These are phyloP conservation scores for Phoronis australis DNA, from an alignment of 2,888 invertebrate genomes.

Conservation along the genomic window DNA sequence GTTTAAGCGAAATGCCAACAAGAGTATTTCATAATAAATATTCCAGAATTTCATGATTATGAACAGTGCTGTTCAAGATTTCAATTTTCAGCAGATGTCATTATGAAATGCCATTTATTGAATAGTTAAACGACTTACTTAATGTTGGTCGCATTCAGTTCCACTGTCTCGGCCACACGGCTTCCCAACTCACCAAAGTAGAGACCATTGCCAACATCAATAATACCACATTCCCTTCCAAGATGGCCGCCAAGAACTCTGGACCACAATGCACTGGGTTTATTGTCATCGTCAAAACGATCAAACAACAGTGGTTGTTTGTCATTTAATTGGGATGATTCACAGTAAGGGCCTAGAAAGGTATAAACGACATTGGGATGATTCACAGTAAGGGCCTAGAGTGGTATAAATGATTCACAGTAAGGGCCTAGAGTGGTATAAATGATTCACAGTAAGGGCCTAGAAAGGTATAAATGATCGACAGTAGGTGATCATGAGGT, in stretches of 20 bases:
- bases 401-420: no score
- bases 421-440: no score
- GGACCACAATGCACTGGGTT: slow-evolving; percentile 41
- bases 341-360: slow-evolving; percentile 25
- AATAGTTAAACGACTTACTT: slow-evolving; percentile 23
- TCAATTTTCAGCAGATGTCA: no score
- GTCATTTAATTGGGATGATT: slow-evolving; percentile 20
- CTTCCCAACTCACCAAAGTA: slow-evolving; percentile 47
- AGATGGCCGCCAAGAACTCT: slow-evolving; percentile 42
- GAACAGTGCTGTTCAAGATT: no score
- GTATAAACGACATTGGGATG: no score
- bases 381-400: no score
- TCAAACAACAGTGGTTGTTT: no score
- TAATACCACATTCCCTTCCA: slow-evolving; percentile 43
- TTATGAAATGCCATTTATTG: not conserved
- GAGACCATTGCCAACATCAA: slow-evolving; percentile 44
- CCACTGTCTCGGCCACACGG: slow-evolving; percentile 45
- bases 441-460: slow-evolving; percentile 25
- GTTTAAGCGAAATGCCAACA: no score
- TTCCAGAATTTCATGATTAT: no score
- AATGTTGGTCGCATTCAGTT: slow-evolving; percentile 41
- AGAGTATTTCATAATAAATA: no score
- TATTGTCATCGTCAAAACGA: slow-evolving; percentile 46
- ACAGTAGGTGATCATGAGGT: no score
- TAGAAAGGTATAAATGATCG: no score